phyloP scores from a whole-genome alignment of 2,888 invertebrate species.

The Gnatocerus cornutus region DNA sequence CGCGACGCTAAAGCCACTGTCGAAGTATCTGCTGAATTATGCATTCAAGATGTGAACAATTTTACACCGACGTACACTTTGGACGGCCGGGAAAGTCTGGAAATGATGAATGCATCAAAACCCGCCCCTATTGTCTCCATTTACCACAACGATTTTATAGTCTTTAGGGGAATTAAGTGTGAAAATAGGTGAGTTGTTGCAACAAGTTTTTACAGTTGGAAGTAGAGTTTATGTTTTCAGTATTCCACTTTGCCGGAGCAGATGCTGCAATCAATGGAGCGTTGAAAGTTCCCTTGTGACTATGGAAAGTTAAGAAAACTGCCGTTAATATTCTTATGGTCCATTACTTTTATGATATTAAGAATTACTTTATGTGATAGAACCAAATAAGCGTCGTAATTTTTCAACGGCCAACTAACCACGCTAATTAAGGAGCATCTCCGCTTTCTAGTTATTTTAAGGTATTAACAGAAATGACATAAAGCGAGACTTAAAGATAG shows the following conservation, averaged over 20 bases:
- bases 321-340: constrained; percentile 47
- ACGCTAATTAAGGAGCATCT: constrained; percentile 9
- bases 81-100: constrained; percentile 35
- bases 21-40: constrained; percentile 50
- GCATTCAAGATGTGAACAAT: constrained; percentile 49
- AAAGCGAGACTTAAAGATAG: not conserved
- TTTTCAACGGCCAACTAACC: constrained; percentile 26
- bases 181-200: constrained; percentile 23
- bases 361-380: constrained; percentile 44
- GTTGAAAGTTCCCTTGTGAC: constrained; percentile 40
- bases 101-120: constrained; percentile 42
- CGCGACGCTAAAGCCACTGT: constrained; percentile 53
- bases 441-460: constrained; percentile 11
- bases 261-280: constrained; percentile 49
- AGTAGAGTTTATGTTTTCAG: constrained; percentile 34
- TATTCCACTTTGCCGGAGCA: constrained; percentile 25
- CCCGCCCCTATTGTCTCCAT: constrained; percentile 36
- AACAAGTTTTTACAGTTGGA: constrained; percentile 31
- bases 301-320: constrained; percentile 44
- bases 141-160: constrained; percentile 20
- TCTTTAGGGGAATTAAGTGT: constrained; percentile 30
- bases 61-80: constrained; percentile 44
- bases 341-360: constrained; percentile 42
- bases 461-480: constrained; percentile 11
- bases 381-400: constrained; percentile 39